phyloP scores from a whole-genome alignment of 2,888 invertebrate species.

The Leptinotarsa tumamoca region DNA sequence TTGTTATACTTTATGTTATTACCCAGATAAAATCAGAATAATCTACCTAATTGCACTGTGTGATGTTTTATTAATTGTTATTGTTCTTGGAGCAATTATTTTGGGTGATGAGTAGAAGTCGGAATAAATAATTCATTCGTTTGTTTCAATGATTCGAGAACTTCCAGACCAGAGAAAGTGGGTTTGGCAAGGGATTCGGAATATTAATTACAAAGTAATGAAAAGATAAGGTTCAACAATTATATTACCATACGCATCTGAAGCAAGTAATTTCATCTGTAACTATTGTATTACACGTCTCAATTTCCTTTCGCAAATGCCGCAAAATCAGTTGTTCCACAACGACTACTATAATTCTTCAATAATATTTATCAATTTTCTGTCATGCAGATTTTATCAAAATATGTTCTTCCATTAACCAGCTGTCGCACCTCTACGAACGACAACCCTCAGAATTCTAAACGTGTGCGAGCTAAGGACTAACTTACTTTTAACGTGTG shows the following conservation, averaged over 20 bases:
- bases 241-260: not conserved
- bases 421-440: no score
- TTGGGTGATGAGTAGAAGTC: slow-evolving; percentile 27
- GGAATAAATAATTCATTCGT: slow-evolving; percentile 8
- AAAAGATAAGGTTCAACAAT: not conserved
- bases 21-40: slow-evolving; percentile 44
- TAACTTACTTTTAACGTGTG: no score
- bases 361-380: no score
- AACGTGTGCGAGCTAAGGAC: no score
- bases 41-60: slow-evolving; percentile 40
- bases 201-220: not conserved
- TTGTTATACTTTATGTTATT: slow-evolving; percentile 37
- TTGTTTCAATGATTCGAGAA: not conserved
- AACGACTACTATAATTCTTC: no score
- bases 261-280: no score
- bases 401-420: no score
- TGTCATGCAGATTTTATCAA: no score
- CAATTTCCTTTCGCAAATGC: no score
- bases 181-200: not conserved
- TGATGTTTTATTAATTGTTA: slow-evolving; percentile 48
- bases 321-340: no score
- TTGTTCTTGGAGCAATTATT: slow-evolving; percentile 41
- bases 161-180: not conserved
- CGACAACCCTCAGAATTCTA: no score
- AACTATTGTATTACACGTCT: no score